Base-by-base conservation (phyloP, 2,888 invertebrate genomes). In the Mycalesis mineus region DNA sequence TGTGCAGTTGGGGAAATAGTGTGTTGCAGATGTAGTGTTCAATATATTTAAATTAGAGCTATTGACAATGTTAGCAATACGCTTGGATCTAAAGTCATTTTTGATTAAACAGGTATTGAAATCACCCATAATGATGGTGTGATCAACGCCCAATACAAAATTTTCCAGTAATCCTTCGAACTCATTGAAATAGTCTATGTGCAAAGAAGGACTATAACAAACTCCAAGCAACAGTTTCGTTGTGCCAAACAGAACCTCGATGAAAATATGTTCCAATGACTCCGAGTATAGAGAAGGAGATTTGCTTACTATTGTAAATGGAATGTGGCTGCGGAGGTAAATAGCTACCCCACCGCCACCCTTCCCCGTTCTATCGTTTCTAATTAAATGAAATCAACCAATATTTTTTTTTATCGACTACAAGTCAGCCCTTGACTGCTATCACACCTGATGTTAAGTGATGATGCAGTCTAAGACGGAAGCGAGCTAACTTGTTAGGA, bases 331-430 rank as follows among this genome's bases (percentile, higher is more conserved):
- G 22, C 22, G 22, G 2, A 22, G 5, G 5, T 22, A 22, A 22
- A 22, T 22, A 22, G 22, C 22, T 3, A 54, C 54, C 7, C 48
- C 55, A 31, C 55, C 41, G 15, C 53, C 44, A 4, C 51, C 51
- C 22, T 51, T 51, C 1, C 41, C 41, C 1, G 15, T 9, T 9
- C 51, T 22, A 13, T 51, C 51, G 11, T 51, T 51, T 4, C 51
- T 22, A 14, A 51, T 51, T 22, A 50, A 14, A 14, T 44, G 31
- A 48, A 52, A 60, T 9, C 44, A n/a, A n/a, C n/a, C n/a, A n/a
- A n/a, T n/a, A n/a, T n/a, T n/a, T n/a, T n/a, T n/a, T n/a, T n/a
- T n/a, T n/a, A n/a, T n/a, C n/a, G n/a, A n/a, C n/a, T n/a, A n/a
- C n/a, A n/a, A n/a, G n/a, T n/a, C n/a, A n/a, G n/a, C n/a, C n/a